Evolutionary conservation across 2,888 invertebrate species (phyloP), one percentile per base, ranked within the genome.

Genomic region (Galerucella pusilla): DNA sequence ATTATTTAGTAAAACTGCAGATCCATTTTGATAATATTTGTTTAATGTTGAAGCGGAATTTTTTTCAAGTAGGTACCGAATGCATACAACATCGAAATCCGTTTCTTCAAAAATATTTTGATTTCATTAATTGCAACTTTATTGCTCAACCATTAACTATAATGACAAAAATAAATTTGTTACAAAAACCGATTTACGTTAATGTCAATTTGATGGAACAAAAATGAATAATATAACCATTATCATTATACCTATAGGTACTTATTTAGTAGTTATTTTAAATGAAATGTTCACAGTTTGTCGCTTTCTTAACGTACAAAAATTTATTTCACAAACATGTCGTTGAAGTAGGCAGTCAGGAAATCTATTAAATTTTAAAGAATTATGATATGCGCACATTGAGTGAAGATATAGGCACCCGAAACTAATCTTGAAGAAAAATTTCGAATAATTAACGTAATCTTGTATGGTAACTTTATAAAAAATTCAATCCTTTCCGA

Each of bases 31-130:
- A 42, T 9, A 42, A 9, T 42, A 42, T 42, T 42, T 42, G 35
- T 42, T 84, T 80, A 79, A 80, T 78, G 81, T 82, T 5, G 4
- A 20, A 16, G 4, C 16, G 16, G 16, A 57, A 57, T 57, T 16
- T 57, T 57, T 57, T 16, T 57, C 28, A 20, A 1, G 20, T 20
- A 20, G 1, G 9, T 16, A 0, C 52, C 6, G 11, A 52, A 10
- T 16, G 57, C 57, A 2, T 9, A 57, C 35, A 63, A 60, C 12
- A 11, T 60, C 11, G 6, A n/a, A n/a, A 67, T 54, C 7, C 35
- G 28, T 46, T 16, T 16, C 3, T 16, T 9, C 57, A 57, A 57
- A 57, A 57, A 57, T 20, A 57, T 67, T 54, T 35, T 49, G 45
- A 20, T 45, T 28, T 46, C 52, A 52, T 71, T 71, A 71, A 64